phyloP scores from a whole-genome alignment of 2,797 vertebrate genomes.

The Champsocephalus gunnari region DNA sequence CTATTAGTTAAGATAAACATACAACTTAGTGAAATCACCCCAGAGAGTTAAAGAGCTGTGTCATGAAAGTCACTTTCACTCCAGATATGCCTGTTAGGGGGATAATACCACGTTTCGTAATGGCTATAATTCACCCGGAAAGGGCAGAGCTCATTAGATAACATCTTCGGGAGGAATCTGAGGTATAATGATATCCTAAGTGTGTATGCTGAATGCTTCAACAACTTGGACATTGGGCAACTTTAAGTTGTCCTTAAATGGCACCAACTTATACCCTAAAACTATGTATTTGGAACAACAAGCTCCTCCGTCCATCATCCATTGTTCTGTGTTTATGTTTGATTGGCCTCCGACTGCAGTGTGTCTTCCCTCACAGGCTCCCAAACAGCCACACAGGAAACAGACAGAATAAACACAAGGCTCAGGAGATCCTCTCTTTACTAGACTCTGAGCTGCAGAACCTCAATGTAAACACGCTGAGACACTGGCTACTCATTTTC shows the following conservation, averaged over 20 bases:
- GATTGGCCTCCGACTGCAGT: constrained; percentile 70
- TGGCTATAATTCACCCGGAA: constrained; percentile 53
- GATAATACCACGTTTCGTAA: constrained; percentile 40
- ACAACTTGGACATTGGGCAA: not conserved
- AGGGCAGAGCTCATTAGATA: constrained; percentile 49
- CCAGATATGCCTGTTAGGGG: constrained; percentile 60
- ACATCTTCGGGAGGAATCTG: constrained; percentile 18
- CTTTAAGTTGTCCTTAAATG: constrained; percentile 25
- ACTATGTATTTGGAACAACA: constrained; percentile 40
- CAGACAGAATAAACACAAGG: constrained; percentile 77
- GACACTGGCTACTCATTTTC: constrained; percentile 48
- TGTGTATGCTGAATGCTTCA: not conserved
- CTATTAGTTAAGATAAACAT: constrained; percentile 83
- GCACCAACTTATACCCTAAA: constrained; percentile 42
- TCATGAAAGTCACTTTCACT: constrained; percentile 78
- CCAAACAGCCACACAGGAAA: constrained; percentile 80
- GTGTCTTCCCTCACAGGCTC: constrained; percentile 69
- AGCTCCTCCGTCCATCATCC: constrained; percentile 50
- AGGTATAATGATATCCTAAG: constrained; percentile 13
- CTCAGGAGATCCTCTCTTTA: constrained; percentile 63
- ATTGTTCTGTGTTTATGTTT: constrained; percentile 78
- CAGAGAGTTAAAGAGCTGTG: constrained; percentile 73
- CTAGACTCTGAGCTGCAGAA: constrained; percentile 55
- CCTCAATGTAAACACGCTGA: constrained; percentile 64
- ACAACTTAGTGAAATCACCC: constrained; percentile 80